Percentiles rank a stretch among this genome's conserved stretches.
These are phyloP conservation scores for Hypomesus transpacificus DNA, from an alignment of 2,113 vertebrate genomes.

Conservation along the genomic window DNA sequence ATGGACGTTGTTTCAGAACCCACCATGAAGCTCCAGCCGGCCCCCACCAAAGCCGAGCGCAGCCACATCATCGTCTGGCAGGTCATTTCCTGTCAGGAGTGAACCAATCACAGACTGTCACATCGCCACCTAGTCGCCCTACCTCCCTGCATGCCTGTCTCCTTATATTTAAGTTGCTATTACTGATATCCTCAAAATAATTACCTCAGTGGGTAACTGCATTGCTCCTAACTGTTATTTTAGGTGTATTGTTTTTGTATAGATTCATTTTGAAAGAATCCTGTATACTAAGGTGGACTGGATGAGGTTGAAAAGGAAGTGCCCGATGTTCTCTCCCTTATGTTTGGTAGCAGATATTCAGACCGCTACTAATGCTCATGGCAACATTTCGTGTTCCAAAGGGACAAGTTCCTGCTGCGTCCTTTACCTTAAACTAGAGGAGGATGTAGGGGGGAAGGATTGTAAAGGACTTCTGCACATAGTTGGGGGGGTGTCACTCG, in stretches of 20 bases:
- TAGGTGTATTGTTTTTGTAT: constrained; percentile 65
- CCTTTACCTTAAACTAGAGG: background rate
- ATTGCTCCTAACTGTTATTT: constrained; percentile 56
- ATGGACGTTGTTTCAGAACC: constrained; percentile 79
- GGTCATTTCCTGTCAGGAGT: constrained; percentile 84
- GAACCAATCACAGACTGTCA: constrained; percentile 60
- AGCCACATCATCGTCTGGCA: constrained; percentile 99
- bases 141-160: constrained; percentile 51
- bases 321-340: too few relatives aligned
- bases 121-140: constrained; percentile 34
- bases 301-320: background rate
- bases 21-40: constrained; percentile 71
- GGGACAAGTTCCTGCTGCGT: too few relatives aligned
- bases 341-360: too few relatives aligned
- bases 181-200: constrained; percentile 44
- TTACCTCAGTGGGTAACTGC: constrained; percentile 45
- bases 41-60: constrained; percentile 86
- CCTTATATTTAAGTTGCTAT: constrained; percentile 49
- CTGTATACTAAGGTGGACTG: constrained; percentile 21
- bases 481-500: background rate
- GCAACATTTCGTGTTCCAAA: too few relatives aligned
- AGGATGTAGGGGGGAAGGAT: background rate
- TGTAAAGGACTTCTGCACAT: background rate
- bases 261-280: constrained; percentile 35
- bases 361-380: too few relatives aligned